A percentile compares a stretch with the other conserved stretches of the same genome.
These are phyloP conservation scores for Drosophila meridiana DNA, from an alignment of 2,888 invertebrate genomes.

Conservation along the genomic window DNA sequence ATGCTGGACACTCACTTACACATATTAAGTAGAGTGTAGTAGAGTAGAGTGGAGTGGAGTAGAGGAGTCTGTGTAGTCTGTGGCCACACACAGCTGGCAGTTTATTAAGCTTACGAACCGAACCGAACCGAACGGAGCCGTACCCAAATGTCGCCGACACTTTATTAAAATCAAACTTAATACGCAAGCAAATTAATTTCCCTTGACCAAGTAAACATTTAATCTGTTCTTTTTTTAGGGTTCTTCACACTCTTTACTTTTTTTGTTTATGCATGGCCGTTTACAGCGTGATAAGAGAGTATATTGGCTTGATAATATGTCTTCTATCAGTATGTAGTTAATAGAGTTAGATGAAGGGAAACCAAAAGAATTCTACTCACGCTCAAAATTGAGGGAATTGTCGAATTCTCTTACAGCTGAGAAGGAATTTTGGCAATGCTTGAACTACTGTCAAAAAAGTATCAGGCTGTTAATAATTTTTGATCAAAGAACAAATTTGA, in stretches of 20 bases:
- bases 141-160: slow-evolving; percentile 48
- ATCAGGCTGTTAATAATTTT: too few species aligned
- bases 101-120: slow-evolving; percentile 66
- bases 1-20: slow-evolving; percentile 58
- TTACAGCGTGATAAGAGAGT: neutral
- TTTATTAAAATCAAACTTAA: slow-evolving; percentile 79
- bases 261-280: neutral
- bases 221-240: slow-evolving; percentile 41
- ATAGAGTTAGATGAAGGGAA: too few species aligned
- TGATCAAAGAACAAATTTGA: too few species aligned
- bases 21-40: slow-evolving; percentile 15
- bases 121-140: slow-evolving; percentile 13
- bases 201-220: slow-evolving; percentile 67
- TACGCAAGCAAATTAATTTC: slow-evolving; percentile 73
- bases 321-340: too few species aligned
- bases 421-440: too few species aligned
- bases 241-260: neutral
- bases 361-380: too few species aligned
- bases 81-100: slow-evolving; percentile 30
- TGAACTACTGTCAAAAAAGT: too few species aligned
- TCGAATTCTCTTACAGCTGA: too few species aligned
- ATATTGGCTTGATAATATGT: too few species aligned
- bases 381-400: too few species aligned
- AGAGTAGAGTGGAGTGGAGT: neutral
- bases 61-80: slow-evolving; percentile 16